phyloP scores from a whole-genome alignment of 2,113 vertebrate genomes.

The Trochalopteron elliotii region DNA sequence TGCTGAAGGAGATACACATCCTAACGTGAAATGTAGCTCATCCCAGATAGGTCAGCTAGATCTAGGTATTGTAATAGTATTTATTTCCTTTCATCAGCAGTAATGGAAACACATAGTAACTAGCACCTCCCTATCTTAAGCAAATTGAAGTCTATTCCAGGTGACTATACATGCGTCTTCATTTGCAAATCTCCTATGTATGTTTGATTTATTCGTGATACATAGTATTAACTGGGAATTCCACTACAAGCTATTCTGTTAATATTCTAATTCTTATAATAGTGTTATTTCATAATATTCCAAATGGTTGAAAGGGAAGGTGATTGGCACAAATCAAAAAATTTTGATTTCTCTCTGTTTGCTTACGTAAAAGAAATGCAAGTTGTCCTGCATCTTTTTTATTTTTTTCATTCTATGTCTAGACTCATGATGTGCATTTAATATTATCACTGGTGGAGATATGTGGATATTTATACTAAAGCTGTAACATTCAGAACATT shows the following conservation, averaged over 20 bases:
- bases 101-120: not conserved
- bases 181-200: not conserved
- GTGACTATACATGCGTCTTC: not conserved
- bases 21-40: not conserved
- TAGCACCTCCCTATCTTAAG: accelerated
- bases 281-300: not conserved
- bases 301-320: not conserved
- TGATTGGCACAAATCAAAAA: not conserved
- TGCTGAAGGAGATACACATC: not conserved
- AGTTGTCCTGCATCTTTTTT: not conserved
- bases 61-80: not conserved
- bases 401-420: not conserved
- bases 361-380: not conserved
- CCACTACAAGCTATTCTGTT: not conserved
- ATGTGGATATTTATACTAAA: not conserved
- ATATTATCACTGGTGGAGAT: not conserved
- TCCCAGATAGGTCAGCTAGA: not conserved
- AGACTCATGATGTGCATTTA: not conserved
- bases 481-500: not conserved
- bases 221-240: not conserved
- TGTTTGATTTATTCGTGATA: not conserved
- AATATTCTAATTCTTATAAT: not conserved
- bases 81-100: not conserved
- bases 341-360: not conserved
- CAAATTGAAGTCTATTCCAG: not conserved